Evolutionary conservation across 2,888 invertebrate species (phyloP).

Genomic region (Rhagonycha lutea): DNA sequence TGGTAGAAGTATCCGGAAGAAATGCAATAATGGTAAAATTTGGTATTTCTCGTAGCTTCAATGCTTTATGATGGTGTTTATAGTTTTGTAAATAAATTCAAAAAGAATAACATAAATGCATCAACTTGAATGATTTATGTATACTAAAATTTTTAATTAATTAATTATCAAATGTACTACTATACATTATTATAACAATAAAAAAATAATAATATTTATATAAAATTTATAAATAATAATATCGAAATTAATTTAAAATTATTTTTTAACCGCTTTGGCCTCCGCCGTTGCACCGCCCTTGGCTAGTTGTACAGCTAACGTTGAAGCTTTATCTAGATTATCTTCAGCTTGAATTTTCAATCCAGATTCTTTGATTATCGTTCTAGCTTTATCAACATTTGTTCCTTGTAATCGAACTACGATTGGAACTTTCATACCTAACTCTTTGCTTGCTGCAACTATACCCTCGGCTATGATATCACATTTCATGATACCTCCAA

Average conservation of each 20-base stretch:
- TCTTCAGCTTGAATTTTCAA: constrained; percentile 80
- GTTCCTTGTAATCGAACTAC: constrained; percentile 90
- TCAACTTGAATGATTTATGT: too few relatives aligned
- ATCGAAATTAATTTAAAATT: background rate
- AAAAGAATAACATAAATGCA: too few relatives aligned
- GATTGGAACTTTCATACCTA: constrained; percentile 88
- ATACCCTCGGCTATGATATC: constrained; percentile 97
- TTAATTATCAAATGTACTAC: background rate
- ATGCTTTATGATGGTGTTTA: too few relatives aligned
- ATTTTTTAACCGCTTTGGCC: background rate
- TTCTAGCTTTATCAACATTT: constrained; percentile 80
- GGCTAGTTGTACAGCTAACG: constrained; percentile 74
- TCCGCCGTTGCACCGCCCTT: constrained; percentile 43
- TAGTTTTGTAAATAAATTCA: too few relatives aligned
- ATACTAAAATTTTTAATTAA: background rate
- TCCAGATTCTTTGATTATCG: constrained; percentile 72
- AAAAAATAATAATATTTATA: background rate
- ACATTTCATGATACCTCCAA: constrained; percentile 86
- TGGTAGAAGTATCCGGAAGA: too few relatives aligned
- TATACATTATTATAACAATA: background rate
- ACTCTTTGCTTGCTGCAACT: constrained; percentile 87
- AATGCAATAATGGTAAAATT: too few relatives aligned
- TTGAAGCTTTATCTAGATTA: constrained; percentile 80
- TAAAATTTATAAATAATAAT: background rate
- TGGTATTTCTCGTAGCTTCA: too few relatives aligned